phyloP scores from a whole-genome alignment of 2,888 invertebrate genomes.

The Caenorhabditis virilis region DNA sequence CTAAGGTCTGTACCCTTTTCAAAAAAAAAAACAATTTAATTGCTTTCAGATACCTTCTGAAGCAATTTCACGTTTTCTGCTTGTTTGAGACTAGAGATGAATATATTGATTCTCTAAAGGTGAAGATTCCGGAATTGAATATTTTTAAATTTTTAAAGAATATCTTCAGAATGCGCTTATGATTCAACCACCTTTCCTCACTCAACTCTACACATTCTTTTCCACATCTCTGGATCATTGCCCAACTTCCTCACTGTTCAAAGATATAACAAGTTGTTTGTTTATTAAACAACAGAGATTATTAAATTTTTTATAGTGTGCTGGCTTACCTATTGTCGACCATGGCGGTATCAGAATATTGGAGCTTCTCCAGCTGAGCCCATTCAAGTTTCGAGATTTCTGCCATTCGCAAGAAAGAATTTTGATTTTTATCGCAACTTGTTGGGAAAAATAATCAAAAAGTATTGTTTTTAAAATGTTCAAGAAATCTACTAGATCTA shows the following conservation, averaged over 20 bases:
- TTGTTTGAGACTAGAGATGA: slow-evolving; percentile 34
- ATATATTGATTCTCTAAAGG: slow-evolving; percentile 40
- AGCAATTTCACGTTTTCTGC: slow-evolving; percentile 53
- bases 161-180: slow-evolving; percentile 19
- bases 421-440: slow-evolving; percentile 46
- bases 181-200: slow-evolving; percentile 38
- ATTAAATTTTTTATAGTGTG: slow-evolving; percentile 17
- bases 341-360: slow-evolving; percentile 41
- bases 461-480: slow-evolving; percentile 11
- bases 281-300: neutral
- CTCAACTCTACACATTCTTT: slow-evolving; percentile 41
- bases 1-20: slow-evolving; percentile 44
- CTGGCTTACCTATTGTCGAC: slow-evolving; percentile 45
- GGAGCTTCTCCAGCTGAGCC: neutral
- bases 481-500: neutral
- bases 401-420: slow-evolving; percentile 36
- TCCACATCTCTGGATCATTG: slow-evolving; percentile 42
- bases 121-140: neutral
- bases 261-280: slow-evolving; percentile 32
- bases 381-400: slow-evolving; percentile 2
- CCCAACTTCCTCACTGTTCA: slow-evolving; percentile 38
- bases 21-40: slow-evolving; percentile 4
- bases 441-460: slow-evolving; percentile 51
- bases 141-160: neutral
- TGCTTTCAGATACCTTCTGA: slow-evolving; percentile 37